A percentile compares a stretch with the other conserved stretches of the same genome.
Evolutionary conservation across 2,797 vertebrate species (phyloP).

Genomic region (Urocyon cinereoargenteus): DNA sequence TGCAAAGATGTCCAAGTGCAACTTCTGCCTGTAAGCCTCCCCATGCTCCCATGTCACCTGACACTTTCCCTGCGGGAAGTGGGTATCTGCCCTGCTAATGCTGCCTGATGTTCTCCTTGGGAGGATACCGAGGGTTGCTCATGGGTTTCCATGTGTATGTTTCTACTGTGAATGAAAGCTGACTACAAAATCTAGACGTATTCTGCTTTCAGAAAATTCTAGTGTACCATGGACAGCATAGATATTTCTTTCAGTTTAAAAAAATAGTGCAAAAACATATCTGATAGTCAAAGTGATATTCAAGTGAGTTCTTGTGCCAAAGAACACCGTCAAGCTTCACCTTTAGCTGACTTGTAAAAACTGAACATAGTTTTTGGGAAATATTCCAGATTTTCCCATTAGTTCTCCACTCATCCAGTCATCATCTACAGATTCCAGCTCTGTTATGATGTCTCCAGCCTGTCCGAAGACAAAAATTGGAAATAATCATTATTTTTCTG

Average conservation of each 20-base stretch:
- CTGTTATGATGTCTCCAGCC: constrained; percentile 92
- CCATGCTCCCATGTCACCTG: accelerated
- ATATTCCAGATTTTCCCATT: constrained; percentile 91
- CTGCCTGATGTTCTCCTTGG: constrained; percentile 18
- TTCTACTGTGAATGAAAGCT: constrained; percentile 46
- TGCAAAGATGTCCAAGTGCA: neutral
- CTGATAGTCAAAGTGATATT: constrained; percentile 87
- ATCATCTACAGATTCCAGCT: constrained; percentile 91
- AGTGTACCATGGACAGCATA: constrained; percentile 77
- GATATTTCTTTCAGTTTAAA: constrained; percentile 79
- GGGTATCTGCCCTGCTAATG: neutral
- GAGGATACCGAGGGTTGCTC: constrained; percentile 44
- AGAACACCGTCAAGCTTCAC: constrained; percentile 69
- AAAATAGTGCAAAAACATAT: constrained; percentile 90
- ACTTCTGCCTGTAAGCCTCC: neutral
- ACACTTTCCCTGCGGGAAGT: constrained; percentile 13
- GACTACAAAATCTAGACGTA: constrained; percentile 44
- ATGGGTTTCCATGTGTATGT: neutral
- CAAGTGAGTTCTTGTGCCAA: constrained; percentile 78
- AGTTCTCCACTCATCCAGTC: constrained; percentile 95
- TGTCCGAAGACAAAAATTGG: constrained; percentile 83
- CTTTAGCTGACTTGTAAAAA: constrained; percentile 85
- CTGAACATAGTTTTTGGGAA: constrained; percentile 94
- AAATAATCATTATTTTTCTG: constrained; percentile 38
- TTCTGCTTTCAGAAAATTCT: constrained; percentile 81